Conservation (phyloP, 2,797 vertebrate species). For the Gallirallus australis region DNA sequence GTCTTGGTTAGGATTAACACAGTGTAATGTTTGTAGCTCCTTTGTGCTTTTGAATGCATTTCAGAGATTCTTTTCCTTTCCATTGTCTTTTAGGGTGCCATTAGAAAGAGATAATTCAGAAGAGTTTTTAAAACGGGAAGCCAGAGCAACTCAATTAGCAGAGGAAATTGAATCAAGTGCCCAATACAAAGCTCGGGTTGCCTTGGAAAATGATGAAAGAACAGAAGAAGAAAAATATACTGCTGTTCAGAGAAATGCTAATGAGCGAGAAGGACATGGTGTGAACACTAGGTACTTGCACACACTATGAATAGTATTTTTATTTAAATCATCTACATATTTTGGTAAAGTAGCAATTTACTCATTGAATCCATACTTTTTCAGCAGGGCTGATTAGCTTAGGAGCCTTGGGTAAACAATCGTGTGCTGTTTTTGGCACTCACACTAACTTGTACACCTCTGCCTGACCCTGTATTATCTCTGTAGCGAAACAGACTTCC, state of each 20-base stretch:
- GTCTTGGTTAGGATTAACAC: background rate
- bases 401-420: background rate
- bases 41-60: conserved; percentile 43
- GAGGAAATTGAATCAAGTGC: conserved; percentile 99
- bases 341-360: conserved; percentile 12
- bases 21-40: conserved; percentile 34
- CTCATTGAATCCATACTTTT: conserved; percentile 22
- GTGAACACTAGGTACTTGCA: conserved; percentile 87
- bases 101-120: conserved; percentile 98
- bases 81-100: conserved; percentile 87
- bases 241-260: conserved; percentile 90
- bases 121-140: conserved; percentile 97
- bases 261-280: conserved; percentile 88
- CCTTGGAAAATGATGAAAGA: conserved; percentile 97
- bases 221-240: conserved; percentile 98
- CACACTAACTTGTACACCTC: background rate
- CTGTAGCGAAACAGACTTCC: background rate
- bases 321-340: conserved; percentile 47
- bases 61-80: conserved; percentile 49
- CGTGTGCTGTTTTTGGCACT: conserved; percentile 41
- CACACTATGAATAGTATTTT: conserved; percentile 27
- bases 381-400: conserved; percentile 22
- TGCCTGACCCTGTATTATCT: conserved; percentile 26
- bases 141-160: conserved; percentile 95
- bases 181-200: conserved; percentile 95